Conservation (phyloP, 2,113 vertebrate genomes). For the Daboia siamensis region DNA sequence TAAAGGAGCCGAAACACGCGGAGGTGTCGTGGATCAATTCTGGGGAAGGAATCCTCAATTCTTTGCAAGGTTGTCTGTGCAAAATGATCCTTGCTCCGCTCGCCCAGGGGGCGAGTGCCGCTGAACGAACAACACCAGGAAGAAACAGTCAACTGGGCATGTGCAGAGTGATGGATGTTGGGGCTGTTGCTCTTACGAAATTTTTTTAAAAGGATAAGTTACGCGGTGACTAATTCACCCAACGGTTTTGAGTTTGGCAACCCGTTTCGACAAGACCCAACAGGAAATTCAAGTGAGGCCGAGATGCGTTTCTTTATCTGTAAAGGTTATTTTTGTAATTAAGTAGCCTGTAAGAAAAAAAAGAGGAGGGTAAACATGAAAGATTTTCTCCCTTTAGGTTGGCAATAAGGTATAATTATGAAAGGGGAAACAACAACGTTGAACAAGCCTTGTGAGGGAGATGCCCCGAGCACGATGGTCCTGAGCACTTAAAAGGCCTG, state of each 20-base stretch:
- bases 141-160: neutral
- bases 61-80: neutral
- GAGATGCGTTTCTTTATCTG: neutral
- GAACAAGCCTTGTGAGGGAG: neutral
- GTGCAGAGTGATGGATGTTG: neutral
- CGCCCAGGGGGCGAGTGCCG: neutral
- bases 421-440: neutral
- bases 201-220: constrained; percentile 43
- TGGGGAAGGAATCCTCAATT: accelerated
- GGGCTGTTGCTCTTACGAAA: neutral
- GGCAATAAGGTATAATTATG: neutral
- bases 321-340: neutral
- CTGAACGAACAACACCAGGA: neutral
- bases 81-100: neutral
- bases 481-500: neutral
- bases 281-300: constrained; percentile 48
- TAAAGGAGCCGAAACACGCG: neutral
- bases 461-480: neutral
- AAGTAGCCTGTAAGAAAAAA: constrained; percentile 21
- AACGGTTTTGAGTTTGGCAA: constrained; percentile 21
- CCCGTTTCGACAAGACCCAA: neutral
- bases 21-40: neutral
- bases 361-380: accelerated
- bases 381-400: accelerated
- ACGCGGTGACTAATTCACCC: constrained; percentile 25